Conservation (phyloP, 2,888 invertebrate genomes). For the Drosophila kanekoi region DNA sequence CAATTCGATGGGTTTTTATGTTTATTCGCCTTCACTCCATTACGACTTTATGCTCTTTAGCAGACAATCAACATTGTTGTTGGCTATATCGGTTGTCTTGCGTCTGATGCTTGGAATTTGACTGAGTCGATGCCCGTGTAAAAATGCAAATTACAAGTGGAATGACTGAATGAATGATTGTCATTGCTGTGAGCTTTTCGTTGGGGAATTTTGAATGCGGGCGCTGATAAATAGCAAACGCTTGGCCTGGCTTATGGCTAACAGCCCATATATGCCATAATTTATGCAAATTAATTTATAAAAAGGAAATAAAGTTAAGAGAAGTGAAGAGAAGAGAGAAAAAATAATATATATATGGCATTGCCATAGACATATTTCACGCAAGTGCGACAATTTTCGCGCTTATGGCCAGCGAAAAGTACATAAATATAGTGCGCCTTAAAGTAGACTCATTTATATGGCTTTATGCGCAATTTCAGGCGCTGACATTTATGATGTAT, state of each 20-base stretch:
- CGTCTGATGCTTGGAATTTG: conserved; percentile 5
- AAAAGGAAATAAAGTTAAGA: conserved; percentile 42
- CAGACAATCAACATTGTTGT: conserved; percentile 77
- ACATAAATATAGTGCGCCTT: conserved; percentile 74
- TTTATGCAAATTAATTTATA: conserved; percentile 79
- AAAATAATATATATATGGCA: conserved; percentile 20
- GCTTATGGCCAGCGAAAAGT: conserved; percentile 59
- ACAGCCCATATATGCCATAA: conserved; percentile 71
- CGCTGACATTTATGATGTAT: conserved; percentile 82
- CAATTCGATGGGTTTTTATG: conserved; percentile 79
- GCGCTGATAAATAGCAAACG: conserved; percentile 68
- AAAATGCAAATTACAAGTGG: conserved; percentile 79
- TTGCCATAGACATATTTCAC: conserved; percentile 68
- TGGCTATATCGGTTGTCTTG: conserved; percentile 14
- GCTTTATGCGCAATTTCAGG: conserved; percentile 78
- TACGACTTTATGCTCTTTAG: conserved; percentile 81
- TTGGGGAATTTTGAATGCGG: conserved; percentile 43
- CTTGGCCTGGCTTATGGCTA: conserved; percentile 62
- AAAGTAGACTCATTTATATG: conserved; percentile 81
- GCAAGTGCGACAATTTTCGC: conserved; percentile 75
- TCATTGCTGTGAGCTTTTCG: conserved; percentile 53
- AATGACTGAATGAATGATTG: conserved; percentile 54
- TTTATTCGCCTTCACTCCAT: conserved; percentile 79
- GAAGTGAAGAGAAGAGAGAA: conserved; percentile 13
- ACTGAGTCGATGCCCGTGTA: conserved; percentile 60